A percentile compares a stretch with the other conserved stretches of the same genome.
Evolutionary conservation across 2,113 vertebrate genomes (phyloP).

Genomic region (Alexandromys fortis): DNA sequence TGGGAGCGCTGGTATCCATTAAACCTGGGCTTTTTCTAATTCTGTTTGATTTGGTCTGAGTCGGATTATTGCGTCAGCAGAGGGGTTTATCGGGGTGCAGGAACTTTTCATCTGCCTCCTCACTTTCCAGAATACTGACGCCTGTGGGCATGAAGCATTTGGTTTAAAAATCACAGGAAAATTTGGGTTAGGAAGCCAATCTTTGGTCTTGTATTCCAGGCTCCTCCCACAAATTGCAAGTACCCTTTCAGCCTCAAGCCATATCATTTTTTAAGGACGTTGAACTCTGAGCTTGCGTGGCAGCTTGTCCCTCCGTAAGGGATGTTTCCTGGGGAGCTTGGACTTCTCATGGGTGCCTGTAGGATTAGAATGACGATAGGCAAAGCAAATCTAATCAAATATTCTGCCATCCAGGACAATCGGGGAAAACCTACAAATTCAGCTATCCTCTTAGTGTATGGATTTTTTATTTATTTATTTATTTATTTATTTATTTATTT

Average conservation of each 20-base stretch:
- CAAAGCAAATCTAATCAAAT: not conserved
- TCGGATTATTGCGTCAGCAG: too few relatives aligned
- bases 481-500: too few relatives aligned
- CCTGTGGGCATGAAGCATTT: not conserved
- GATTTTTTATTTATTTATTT: not conserved
- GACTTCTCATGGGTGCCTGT: fast-evolving
- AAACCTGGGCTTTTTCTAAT: too few relatives aligned
- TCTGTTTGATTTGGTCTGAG: too few relatives aligned
- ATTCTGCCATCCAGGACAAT: not conserved
- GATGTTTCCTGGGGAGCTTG: not conserved
- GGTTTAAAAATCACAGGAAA: not conserved
- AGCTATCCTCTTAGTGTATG: not conserved
- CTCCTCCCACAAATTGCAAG: not conserved
- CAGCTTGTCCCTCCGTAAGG: not conserved
- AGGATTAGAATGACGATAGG: not conserved
- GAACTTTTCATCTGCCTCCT: not conserved
- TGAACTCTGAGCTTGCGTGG: not conserved
- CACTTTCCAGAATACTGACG: not conserved
- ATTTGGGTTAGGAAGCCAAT: not conserved
- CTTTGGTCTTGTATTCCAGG: not conserved
- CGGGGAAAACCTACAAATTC: not conserved
- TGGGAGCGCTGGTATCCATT: too few relatives aligned
- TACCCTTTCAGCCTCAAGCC: not conserved
- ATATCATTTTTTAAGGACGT: not conserved
- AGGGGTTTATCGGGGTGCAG: too few relatives aligned